Conservation (phyloP, 2,797 vertebrate genomes). For the Cyclopterus lumpus region DNA sequence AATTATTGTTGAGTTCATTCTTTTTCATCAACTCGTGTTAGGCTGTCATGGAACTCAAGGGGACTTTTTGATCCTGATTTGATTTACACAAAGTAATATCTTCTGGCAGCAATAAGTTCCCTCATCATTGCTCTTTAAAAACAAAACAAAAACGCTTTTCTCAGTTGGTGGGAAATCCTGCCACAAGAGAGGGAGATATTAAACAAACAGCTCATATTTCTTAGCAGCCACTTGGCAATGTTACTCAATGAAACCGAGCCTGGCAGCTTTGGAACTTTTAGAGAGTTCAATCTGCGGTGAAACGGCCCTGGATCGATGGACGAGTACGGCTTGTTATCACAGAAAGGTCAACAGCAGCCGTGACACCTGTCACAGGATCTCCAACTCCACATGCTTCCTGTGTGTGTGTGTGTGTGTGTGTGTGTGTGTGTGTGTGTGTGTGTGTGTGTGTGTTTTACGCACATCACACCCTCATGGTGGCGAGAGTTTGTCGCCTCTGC, state of each 20-base stretch:
- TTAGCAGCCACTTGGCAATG: conserved; percentile 4
- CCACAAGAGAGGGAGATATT: conserved; percentile 24
- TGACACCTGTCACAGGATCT: conserved; percentile 58
- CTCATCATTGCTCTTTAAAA: conserved; percentile 15
- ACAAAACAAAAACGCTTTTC: not conserved
- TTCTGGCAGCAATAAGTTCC: conserved; percentile 44
- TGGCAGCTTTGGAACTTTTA: conserved; percentile 37
- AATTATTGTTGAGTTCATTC: conserved; percentile 63
- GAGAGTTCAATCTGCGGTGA: conserved; percentile 72
- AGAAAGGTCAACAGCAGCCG: conserved; percentile 72
- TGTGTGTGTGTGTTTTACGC: conserved; percentile 39
- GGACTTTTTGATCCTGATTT: conserved; percentile 53
- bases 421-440: not conserved
- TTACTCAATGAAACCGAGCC: conserved; percentile 45
- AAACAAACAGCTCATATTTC: conserved; percentile 56
- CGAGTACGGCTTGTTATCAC: conserved; percentile 66
- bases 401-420: not conserved
- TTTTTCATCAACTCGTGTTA: conserved; percentile 65
- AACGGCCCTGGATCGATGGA: conserved; percentile 66
- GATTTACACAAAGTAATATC: conserved; percentile 50
- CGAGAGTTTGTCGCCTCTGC: conserved; percentile 24
- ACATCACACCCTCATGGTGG: conserved; percentile 35
- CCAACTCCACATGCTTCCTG: conserved; percentile 31
- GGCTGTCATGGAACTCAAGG: conserved; percentile 37
- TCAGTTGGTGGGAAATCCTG: conserved; percentile 23